Base-by-base conservation (phyloP, 2,113 vertebrate genomes). In the Lethenteron camtschaticum region DNA sequence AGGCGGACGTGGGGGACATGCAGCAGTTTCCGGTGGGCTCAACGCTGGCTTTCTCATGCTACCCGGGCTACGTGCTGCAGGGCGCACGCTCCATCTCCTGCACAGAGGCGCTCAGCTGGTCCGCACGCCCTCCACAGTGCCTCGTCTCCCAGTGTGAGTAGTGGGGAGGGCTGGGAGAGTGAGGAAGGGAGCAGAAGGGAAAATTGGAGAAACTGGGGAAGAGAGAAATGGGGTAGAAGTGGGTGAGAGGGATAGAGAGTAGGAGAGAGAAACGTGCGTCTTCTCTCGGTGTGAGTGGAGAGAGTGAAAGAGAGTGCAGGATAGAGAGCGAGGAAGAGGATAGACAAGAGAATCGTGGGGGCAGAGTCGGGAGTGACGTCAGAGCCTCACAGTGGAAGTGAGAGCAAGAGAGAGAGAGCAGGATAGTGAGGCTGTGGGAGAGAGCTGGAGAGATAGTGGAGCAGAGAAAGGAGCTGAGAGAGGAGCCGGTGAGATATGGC, bases 51-150 rank as follows among this genome's bases (percentile, higher is more conserved):
- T 66, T 16, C 63, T 16, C 63, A 2, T 66, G 63, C 63, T 66
- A 66, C 63, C 63, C 63, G 24, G 63, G 63, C n/a, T 66, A 66
- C 63, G 24, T n/a, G n/a, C 8, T 66, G 63, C 63, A 66, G 9
- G 63, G 63, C n/a, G 63, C 63, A 11, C 63, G 24, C n/a, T 9
- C n/a, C n/a, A 66, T 66, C 24, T 66, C 63, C 63, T 66, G 63
- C 63, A 66, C 63, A n/a, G 24, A 66, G 24, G n/a, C n/a, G n/a
- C 63, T 66, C 63, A 66, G n/a, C 24, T 66, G 63, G 63, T 66
- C 63, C 24, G n/a, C n/a, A 24, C n/a, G 24, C n/a, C 63, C 63
- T 24, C 63, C 63, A 24, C n/a, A n/a, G 24, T 66, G 63, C 63
- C 63, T 66, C 63, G n/a, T 24, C 24, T 66, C 63, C n/a, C 63